These are phyloP conservation scores for Argyresthia albistria DNA, from an alignment of 2,888 invertebrate species.

Conservation along the genomic window DNA sequence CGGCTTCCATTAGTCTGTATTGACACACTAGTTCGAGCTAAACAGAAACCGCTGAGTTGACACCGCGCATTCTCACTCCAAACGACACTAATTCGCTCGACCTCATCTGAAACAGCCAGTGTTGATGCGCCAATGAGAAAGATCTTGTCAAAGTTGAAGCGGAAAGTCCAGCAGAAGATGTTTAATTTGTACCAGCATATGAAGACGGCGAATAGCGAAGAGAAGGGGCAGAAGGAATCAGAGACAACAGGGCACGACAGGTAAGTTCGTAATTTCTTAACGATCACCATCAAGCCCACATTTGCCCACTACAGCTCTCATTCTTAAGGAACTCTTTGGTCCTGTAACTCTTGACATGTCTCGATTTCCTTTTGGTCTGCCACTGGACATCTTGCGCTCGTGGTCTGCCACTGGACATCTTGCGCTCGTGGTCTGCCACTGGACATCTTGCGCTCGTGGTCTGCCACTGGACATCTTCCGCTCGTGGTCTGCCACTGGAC, in stretches of 20 bases:
- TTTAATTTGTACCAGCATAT: slow-evolving; percentile 84
- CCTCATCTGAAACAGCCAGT: neutral
- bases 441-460: too few species aligned
- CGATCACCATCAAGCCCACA: too few species aligned
- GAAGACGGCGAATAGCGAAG: slow-evolving; percentile 70
- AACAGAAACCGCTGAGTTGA: slow-evolving; percentile 18
- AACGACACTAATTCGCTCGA: slow-evolving; percentile 4
- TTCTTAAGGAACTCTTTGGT: too few species aligned
- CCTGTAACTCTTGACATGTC: too few species aligned
- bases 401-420: too few species aligned
- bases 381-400: too few species aligned
- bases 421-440: too few species aligned
- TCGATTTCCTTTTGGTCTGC: too few species aligned
- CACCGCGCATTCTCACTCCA: slow-evolving; percentile 8
- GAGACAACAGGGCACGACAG: slow-evolving; percentile 84
- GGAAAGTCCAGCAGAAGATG: slow-evolving; percentile 63
- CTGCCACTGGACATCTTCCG: too few species aligned
- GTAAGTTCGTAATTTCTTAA: too few species aligned
- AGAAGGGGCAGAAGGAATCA: slow-evolving; percentile 62
- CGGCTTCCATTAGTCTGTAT: slow-evolving; percentile 56
- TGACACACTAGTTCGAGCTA: slow-evolving; percentile 43
- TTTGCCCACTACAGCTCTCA: too few species aligned
- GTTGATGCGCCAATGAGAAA: slow-evolving; percentile 24
- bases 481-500: too few species aligned
- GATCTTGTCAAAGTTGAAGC: slow-evolving; percentile 24